phyloP scores from a whole-genome alignment of 2,797 vertebrate species.

The Neostethus bicornis region DNA sequence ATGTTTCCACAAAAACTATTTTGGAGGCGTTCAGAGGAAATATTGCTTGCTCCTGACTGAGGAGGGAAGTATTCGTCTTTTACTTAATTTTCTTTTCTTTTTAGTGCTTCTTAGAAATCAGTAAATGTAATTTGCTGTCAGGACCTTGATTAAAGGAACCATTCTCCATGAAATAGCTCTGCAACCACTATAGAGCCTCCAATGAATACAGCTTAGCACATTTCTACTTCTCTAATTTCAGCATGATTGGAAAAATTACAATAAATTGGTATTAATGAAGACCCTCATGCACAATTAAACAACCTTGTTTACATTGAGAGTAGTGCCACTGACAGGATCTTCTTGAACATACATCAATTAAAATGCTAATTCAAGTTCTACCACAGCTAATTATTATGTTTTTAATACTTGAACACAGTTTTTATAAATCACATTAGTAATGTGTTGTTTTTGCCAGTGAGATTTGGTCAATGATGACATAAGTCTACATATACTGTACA shows the following conservation, averaged over 20 bases:
- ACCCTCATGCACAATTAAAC: constrained; percentile 52
- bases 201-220: constrained; percentile 48
- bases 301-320: constrained; percentile 49
- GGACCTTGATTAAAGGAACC: constrained; percentile 65
- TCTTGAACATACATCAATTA: constrained; percentile 22
- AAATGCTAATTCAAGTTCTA: constrained; percentile 26
- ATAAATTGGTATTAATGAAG: constrained; percentile 60
- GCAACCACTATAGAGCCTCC: constrained; percentile 38
- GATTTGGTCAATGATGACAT: background rate
- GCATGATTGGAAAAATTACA: constrained; percentile 43
- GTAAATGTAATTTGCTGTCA: constrained; percentile 59
- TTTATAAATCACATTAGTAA: background rate
- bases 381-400: background rate
- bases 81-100: constrained; percentile 39
- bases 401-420: background rate
- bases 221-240: constrained; percentile 45
- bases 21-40: constrained; percentile 17
- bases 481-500: too few relatives aligned
- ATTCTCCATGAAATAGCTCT: constrained; percentile 67
- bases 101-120: constrained; percentile 48
- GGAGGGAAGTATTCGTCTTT: constrained; percentile 48
- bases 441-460: background rate
- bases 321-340: constrained; percentile 22
- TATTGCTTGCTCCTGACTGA: constrained; percentile 25
- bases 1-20: constrained; percentile 43